A percentile compares a stretch with the other conserved stretches of the same genome.
Evolutionary conservation across 1,140 invertebrate species (phyloP).

Genomic region (Lamellibrachia luymesi): DNA sequence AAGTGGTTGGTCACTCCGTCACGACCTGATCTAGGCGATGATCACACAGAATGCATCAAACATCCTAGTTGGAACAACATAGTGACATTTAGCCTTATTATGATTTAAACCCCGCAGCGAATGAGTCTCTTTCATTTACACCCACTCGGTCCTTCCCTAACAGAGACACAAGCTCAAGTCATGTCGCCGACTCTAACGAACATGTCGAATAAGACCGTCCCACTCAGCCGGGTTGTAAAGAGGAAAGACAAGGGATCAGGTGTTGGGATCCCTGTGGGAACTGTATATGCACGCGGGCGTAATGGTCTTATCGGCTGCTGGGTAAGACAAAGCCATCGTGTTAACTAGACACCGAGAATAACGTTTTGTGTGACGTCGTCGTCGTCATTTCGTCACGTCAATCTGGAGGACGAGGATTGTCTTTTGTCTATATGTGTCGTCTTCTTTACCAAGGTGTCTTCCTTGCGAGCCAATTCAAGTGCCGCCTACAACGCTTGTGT

Average conservation of each 20-base stretch:
- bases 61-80: background rate
- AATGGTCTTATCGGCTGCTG: background rate
- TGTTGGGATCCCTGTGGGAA: background rate
- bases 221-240: background rate
- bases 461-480: background rate
- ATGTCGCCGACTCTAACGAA: background rate
- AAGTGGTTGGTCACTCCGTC: background rate
- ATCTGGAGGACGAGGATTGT: background rate
- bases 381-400: background rate
- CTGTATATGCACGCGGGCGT: background rate
- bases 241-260: background rate
- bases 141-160: background rate
- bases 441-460: background rate
- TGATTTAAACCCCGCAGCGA: background rate
- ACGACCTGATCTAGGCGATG: background rate
- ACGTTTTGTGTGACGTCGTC: background rate
- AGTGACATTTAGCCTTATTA: background rate
- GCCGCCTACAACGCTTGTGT: background rate
- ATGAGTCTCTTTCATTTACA: background rate
- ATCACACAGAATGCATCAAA: background rate
- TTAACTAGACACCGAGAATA: background rate
- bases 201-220: background rate
- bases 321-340: background rate
- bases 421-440: background rate
- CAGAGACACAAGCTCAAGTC: background rate